These are phyloP conservation scores for Botrylloides violaceus DNA, from an alignment of 23 tunicate genomes.

Conservation along the genomic window DNA sequence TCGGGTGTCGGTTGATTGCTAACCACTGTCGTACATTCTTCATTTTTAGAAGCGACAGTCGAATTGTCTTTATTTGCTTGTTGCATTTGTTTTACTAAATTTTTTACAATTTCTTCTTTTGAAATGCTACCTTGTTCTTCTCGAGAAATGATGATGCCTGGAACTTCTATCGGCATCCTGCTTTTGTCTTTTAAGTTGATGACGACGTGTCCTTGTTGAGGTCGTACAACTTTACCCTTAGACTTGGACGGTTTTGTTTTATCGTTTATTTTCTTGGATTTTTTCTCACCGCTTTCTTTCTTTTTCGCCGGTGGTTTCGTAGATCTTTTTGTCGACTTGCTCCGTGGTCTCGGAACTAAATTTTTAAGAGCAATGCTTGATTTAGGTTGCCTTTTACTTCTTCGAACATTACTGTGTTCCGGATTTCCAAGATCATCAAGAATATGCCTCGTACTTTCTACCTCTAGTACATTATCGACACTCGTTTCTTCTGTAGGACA, in stretches of 20 bases:
- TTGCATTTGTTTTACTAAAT: constrained; percentile 5
- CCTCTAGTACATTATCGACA: too few species aligned
- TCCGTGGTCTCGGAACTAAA: not conserved
- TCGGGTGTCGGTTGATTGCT: not conserved
- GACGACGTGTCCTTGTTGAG: constrained; percentile 3
- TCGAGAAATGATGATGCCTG: constrained; percentile 7
- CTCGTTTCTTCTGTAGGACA: too few species aligned
- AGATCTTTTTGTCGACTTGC: not conserved
- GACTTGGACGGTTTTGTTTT: not conserved
- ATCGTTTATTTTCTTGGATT: not conserved
- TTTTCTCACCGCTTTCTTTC: not conserved
- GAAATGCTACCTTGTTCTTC: constrained; percentile 1
- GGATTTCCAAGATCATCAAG: not conserved
- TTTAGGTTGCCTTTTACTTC: not conserved
- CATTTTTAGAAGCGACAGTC: not conserved
- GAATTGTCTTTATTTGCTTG: not conserved
- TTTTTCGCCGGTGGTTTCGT: not conserved
- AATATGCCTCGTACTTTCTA: too few species aligned
- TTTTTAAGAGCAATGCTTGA: not conserved
- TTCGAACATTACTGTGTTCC: not conserved
- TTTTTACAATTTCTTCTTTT: not conserved
- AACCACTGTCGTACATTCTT: not conserved
- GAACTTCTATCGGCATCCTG: constrained; percentile 10
- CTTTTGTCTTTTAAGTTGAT: constrained; percentile 1
- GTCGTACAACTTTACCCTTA: not conserved